A percentile compares a stretch with the other conserved stretches of the same genome.
Conservation (phyloP, 1,140 invertebrate species). For the Hestina assimilis region DNA sequence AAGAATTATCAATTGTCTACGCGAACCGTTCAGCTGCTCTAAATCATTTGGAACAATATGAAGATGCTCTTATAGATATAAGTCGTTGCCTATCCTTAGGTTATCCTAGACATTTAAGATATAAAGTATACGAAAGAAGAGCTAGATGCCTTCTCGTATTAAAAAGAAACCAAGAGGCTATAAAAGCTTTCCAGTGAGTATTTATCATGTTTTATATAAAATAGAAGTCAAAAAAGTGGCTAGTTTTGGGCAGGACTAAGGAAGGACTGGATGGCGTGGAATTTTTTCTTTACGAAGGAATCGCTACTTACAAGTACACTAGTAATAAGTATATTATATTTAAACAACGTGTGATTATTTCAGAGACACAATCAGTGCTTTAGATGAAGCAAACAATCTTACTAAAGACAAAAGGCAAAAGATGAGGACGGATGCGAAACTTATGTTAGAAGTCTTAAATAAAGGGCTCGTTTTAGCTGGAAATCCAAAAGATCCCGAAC, state of each 20-base stretch:
- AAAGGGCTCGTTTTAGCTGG: slow-evolving; percentile 74
- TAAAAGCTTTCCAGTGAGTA: slow-evolving; percentile 82
- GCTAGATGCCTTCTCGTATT: slow-evolving; percentile 88
- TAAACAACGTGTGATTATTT: slow-evolving; percentile 16
- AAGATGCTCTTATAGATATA: slow-evolving; percentile 84
- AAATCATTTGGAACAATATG: slow-evolving; percentile 87
- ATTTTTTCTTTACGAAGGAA: too few relatives aligned
- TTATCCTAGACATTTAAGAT: slow-evolving; percentile 86
- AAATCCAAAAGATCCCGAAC: slow-evolving; percentile 58
- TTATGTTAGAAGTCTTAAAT: slow-evolving; percentile 85
- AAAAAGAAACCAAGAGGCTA: slow-evolving; percentile 83
- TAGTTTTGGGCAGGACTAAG: too few relatives aligned
- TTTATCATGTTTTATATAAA: neutral
- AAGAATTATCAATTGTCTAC: slow-evolving; percentile 85
- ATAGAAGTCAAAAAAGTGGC: too few relatives aligned
- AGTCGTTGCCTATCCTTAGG: slow-evolving; percentile 82
- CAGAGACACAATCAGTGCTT: slow-evolving; percentile 80
- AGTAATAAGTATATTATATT: too few relatives aligned
- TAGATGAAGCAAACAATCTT: slow-evolving; percentile 83
- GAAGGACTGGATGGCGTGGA: too few relatives aligned
- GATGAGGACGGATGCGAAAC: slow-evolving; percentile 82
- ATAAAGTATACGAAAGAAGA: slow-evolving; percentile 88
- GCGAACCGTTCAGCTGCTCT: slow-evolving; percentile 94
- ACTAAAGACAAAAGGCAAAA: slow-evolving; percentile 82
- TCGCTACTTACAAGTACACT: too few relatives aligned